Evolutionary conservation across 2,888 invertebrate species (phyloP), one percentile per base, ranked within the genome.

Genomic region (Nymphalis polychloros): DNA sequence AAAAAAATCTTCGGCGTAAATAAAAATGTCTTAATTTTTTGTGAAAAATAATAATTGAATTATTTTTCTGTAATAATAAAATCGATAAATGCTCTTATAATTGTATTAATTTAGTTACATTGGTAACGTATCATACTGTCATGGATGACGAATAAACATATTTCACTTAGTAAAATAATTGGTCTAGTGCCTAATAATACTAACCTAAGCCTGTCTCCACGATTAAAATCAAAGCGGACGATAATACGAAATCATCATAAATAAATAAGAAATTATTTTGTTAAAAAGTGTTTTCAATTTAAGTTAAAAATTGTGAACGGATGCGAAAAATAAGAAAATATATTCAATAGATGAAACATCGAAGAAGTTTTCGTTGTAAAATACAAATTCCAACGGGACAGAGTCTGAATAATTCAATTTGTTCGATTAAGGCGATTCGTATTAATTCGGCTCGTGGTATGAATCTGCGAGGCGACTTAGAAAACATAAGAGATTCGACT

Each of bases 391-490:
- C 20, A 47, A 46, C 60, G 48, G 48, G 47, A 48, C 48, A 47
- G 60, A 20, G 35, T 47, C 55, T 66, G 61, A 66, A 66, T 66
- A 66, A 66, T 61, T 66, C 61, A 66, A 66, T 66, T 61, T 66
- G 31, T 55, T 48, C 59, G 35, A 61, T 66, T 66, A 27, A 61
- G 46, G 48, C 60, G 61, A 35, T 66, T 48, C 35, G 53, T 48
- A 57, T 64, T 64, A 57, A 47, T 64, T 64, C 46, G 41, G 13
- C 23, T 31, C 55, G 62, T 23, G 35, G 48, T 46, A 20, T 46
- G 50, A 61, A 55, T 61, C 52, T 48, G 48, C 48, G n/a, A 61
- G 35, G 53, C 47, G 31, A 35, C 41, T 55, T 31, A 8, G 53
- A 41, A 48, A 48, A 61, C 61, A 53, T 47, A 20, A 61, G n/a